Conservation (phyloP, 2,888 invertebrate genomes). For the Nomada goodeniana region DNA sequence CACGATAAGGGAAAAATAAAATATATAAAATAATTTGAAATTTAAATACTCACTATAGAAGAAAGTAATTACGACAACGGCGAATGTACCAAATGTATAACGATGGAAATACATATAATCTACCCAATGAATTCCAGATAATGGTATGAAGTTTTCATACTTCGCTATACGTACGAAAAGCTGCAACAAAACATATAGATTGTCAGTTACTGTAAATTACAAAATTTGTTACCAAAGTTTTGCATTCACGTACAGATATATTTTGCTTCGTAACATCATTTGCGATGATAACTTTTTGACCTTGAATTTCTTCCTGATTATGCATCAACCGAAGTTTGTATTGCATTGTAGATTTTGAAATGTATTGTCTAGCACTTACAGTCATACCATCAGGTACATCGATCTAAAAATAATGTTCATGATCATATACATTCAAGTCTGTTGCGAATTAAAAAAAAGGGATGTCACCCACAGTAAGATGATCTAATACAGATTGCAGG, state of each 20-base stretch:
- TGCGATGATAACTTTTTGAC: constrained; percentile 78
- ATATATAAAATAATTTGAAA: constrained; percentile 4
- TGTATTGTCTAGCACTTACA: constrained; percentile 74
- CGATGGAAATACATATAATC: constrained; percentile 80
- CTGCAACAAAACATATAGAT: constrained; percentile 66
- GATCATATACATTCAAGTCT: background rate
- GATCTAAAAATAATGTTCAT: constrained; percentile 68
- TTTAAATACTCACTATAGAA: constrained; percentile 77
- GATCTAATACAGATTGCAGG: constrained; percentile 86
- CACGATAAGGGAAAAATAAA: background rate
- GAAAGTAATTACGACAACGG: constrained; percentile 76
- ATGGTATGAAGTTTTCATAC: constrained; percentile 76
- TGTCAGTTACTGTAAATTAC: background rate
- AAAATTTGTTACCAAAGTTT: background rate
- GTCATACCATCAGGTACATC: constrained; percentile 80
- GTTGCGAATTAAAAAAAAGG: background rate
- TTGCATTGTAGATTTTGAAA: constrained; percentile 74
- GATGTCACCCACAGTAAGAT: constrained; percentile 84
- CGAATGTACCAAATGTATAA: constrained; percentile 79
- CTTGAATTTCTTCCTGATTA: constrained; percentile 80
- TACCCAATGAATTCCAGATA: constrained; percentile 80
- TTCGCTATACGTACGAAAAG: constrained; percentile 79
- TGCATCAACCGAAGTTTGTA: constrained; percentile 79
- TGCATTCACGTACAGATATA: constrained; percentile 76
- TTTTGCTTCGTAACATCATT: constrained; percentile 82